Evolutionary conservation across 2,797 vertebrate species (phyloP).

Genomic region (Simalia tracyae): DNA sequence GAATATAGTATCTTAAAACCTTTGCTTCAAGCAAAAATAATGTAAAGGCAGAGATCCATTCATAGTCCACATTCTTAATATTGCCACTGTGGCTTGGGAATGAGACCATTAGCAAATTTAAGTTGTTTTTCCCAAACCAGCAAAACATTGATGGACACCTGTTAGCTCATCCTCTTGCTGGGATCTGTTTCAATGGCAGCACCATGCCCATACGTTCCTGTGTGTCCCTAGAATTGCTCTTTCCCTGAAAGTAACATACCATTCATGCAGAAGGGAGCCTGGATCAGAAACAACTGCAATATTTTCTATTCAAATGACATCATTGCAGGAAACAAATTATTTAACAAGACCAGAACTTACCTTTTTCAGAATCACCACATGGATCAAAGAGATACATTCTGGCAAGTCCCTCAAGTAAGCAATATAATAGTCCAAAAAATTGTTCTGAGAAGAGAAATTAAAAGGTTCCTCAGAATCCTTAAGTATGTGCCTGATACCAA

Average conservation of each 20-base stretch:
- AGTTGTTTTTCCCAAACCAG: neutral
- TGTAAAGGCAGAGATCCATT: neutral
- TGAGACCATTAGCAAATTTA: neutral
- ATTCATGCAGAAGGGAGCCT: neutral
- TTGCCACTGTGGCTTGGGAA: neutral
- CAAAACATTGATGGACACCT: neutral
- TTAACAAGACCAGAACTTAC: conserved; percentile 50
- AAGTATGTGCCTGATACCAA: neutral
- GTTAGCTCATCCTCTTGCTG: neutral
- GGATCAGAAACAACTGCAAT: neutral
- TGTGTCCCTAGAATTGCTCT: neutral
- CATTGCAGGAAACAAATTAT: neutral
- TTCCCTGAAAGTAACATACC: neutral
- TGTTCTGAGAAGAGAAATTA: conserved; percentile 80
- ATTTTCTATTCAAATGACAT: neutral
- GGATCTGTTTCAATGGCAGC: neutral
- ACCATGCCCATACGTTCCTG: neutral
- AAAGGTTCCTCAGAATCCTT: conserved; percentile 37
- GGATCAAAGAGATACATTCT: conserved; percentile 89
- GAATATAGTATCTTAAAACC: neutral
- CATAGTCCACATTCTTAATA: neutral
- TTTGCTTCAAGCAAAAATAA: neutral
- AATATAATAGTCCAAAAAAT: conserved; percentile 93
- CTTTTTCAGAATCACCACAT: conserved; percentile 81
- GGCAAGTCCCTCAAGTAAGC: conserved; percentile 94